A percentile compares a stretch with the other conserved stretches of the same genome.
These are phyloP conservation scores for Mugil cephalus DNA, from an alignment of 2,113 vertebrate genomes.

Conservation along the genomic window DNA sequence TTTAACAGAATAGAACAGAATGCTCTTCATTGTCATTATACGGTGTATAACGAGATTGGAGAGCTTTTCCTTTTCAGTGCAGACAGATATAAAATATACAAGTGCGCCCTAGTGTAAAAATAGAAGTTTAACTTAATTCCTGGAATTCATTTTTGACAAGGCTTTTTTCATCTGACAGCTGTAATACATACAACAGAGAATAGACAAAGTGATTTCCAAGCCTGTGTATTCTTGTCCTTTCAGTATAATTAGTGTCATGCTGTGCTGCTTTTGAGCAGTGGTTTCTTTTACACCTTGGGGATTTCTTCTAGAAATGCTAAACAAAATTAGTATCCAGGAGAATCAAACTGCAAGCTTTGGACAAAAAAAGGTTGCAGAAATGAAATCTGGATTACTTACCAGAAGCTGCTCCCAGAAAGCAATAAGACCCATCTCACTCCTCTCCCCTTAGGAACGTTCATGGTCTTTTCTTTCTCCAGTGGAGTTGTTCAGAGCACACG, in stretches of 20 bases:
- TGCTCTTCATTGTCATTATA: no score
- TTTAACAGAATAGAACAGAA: no score
- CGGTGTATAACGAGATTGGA: no score
- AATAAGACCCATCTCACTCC: background rate
- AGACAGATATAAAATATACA: no score
- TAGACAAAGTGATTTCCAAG: constrained; percentile 14
- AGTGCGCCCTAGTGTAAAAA: constrained; percentile 14
- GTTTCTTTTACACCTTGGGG: background rate
- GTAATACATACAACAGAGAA: constrained; percentile 5
- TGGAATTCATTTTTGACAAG: background rate
- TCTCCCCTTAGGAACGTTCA: background rate
- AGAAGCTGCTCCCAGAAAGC: background rate
- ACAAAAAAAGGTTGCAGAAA: background rate
- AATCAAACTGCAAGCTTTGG: background rate
- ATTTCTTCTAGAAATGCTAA: constrained; percentile 8
- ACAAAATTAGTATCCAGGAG: background rate
- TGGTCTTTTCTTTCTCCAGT: background rate
- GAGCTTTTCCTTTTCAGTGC: no score
- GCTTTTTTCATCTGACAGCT: constrained; percentile 48
- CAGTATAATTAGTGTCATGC: constrained; percentile 31
- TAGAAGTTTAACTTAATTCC: constrained; percentile 42
- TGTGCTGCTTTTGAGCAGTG: constrained; percentile 6
- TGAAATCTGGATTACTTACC: background rate
- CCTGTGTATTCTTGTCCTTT: constrained; percentile 12
- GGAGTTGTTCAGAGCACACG: background rate